Evolutionary conservation across 2,797 vertebrate genomes (phyloP), one percentile per base, ranked within the genome.

Genomic region (Novumbra hubbsi): DNA sequence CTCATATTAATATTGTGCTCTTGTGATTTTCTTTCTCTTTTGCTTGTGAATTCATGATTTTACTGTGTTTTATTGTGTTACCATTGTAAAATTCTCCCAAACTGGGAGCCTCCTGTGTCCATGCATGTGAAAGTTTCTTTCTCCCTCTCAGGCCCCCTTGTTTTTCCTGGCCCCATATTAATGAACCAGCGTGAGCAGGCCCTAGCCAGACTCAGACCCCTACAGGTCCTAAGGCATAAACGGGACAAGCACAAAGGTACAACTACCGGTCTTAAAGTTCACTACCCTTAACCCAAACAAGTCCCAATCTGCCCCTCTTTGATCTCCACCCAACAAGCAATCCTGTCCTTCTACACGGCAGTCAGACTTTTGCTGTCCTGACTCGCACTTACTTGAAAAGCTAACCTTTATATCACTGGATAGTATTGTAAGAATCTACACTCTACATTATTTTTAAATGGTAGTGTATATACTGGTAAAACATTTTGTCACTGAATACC

Each of bases 171-270:
- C 92, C 96, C 96, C 95, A 96, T 97, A 95, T 97, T 98, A 95
- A 96, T 98, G 96, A 98, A 97, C 93, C 96, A 99, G 89, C 97
- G 96, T 94, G 97, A 98, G 94, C 98, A 99, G 95, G 95, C 96
- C 93, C 95, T 99, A 98, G 98, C 96, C 96, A 98, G 97, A 96
- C 94, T 98, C 96, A 98, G 97, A 97, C 94, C 96, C 96, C 96
- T 97, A 96, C 96, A 97, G 94, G 94, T 95, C 94, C 95, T 97
- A 96, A 99, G 97, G 96, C 95, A 96, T 96, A 98, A 98, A 90
- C 96, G 96, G 97, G 96, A 99, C 96, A 98, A 97, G 96, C 96
- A 96, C 94, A 98, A 98, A 99, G 98, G 97, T 99, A 99, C 96
- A 93, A 95, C 92, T 92, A 94, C 95, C 94, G 21, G 55, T 60